Conservation (phyloP, 2,888 invertebrate species). For the Eledona agricola region DNA sequence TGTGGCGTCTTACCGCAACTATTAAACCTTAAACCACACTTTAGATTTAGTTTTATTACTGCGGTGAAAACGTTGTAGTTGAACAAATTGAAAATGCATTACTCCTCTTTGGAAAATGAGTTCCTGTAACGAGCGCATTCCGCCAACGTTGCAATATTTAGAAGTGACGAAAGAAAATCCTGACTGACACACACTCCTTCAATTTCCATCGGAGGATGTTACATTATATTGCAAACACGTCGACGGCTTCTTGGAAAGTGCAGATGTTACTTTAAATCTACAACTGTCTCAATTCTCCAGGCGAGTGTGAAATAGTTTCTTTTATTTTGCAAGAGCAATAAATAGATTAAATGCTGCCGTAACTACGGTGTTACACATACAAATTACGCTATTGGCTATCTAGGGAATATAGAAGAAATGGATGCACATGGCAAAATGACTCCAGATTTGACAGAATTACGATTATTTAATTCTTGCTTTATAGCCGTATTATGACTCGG, state of each 20-base stretch:
- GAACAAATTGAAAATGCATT: conserved; percentile 27
- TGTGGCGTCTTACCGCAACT: conserved; percentile 26
- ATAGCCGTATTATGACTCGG: conserved; percentile 45
- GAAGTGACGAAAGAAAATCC: no score
- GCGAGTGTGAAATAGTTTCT: conserved; percentile 59
- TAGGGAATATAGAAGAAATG: conserved; percentile 50
- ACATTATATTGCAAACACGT: conserved; percentile 47
- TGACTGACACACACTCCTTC: no score
- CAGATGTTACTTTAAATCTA: conserved; percentile 52
- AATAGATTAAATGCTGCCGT: conserved; percentile 56
- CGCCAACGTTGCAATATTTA: no score
- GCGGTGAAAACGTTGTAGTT: conserved; percentile 31
- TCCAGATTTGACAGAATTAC: conserved; percentile 52
- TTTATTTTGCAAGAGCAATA: conserved; percentile 55
- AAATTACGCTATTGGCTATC: conserved; percentile 58
- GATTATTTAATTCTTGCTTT: conserved; percentile 51
- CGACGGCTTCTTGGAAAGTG: conserved; percentile 46
- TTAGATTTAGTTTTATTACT: conserved; percentile 19
- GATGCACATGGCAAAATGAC: conserved; percentile 49
- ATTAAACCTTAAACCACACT: conserved; percentile 27
- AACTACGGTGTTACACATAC: conserved; percentile 57
- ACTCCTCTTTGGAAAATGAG: conserved; percentile 4
- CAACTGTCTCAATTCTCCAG: conserved; percentile 58
- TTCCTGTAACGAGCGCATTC: no score
- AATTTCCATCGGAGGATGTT: no score